A percentile compares a stretch with the other conserved stretches of the same genome.
phyloP scores from a whole-genome alignment of 2,113 vertebrate genomes.

The Leptocoma aspasia region DNA sequence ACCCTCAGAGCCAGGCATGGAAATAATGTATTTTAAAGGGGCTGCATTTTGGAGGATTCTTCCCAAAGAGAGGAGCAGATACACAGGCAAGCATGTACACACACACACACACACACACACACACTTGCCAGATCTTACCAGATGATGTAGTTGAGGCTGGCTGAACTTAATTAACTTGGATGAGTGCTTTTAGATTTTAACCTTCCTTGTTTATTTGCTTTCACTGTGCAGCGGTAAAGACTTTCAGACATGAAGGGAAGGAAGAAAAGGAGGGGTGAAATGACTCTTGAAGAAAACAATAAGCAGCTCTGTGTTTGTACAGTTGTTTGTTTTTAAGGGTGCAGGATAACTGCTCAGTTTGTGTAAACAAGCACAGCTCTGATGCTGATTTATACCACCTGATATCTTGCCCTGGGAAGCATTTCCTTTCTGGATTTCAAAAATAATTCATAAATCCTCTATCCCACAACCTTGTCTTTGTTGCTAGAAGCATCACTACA shows the following conservation, averaged over 20 bases:
- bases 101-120: background rate
- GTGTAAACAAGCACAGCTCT: background rate
- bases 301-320: background rate
- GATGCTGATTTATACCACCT: background rate
- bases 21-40: conserved; percentile 3
- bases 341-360: background rate
- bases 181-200: conserved; percentile 64
- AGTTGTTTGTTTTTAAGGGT: background rate
- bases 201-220: conserved; percentile 62
- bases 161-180: conserved; percentile 70
- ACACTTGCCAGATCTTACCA: conserved; percentile 28
- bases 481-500: background rate
- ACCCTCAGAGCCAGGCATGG: background rate
- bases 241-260: conserved; percentile 42
- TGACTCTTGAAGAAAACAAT: background rate
- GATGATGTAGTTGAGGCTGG: conserved; percentile 59
- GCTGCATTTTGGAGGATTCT: background rate
- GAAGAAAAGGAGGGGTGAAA: background rate
- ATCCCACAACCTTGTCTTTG: background rate
- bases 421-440: background rate
- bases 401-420: background rate
- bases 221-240: conserved; percentile 49
- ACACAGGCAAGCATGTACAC: background rate
- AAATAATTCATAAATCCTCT: background rate
- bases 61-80: background rate